phyloP scores from a whole-genome alignment of 1,140 invertebrate species.

The Riptortus pedestris region DNA sequence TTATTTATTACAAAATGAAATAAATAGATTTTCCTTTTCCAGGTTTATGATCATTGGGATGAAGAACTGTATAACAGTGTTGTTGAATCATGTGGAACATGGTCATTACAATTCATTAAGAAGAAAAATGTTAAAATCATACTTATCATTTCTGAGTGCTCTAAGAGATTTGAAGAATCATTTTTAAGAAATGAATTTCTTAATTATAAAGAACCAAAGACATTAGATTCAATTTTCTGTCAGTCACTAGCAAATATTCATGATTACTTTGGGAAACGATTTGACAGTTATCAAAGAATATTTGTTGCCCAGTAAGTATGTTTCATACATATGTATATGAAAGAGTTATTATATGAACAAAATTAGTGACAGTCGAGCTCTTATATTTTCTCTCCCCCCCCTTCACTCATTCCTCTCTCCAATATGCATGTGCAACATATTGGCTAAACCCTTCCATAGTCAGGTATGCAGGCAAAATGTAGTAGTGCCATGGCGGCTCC shows the following conservation, averaged over 20 bases:
- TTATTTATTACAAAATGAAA: too few species aligned
- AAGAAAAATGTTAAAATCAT: constrained; percentile 27
- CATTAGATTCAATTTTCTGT: constrained; percentile 11
- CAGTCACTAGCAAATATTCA: background rate
- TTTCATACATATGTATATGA: too few species aligned
- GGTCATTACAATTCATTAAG: constrained; percentile 24
- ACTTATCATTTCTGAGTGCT: constrained; percentile 25
- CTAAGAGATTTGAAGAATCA: constrained; percentile 24
- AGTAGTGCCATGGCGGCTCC: too few species aligned
- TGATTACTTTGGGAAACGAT: background rate
- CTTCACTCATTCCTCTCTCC: too few species aligned
- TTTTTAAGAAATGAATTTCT: constrained; percentile 20
- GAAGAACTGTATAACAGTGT: constrained; percentile 26
- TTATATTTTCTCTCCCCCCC: too few species aligned
- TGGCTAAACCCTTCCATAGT: too few species aligned
- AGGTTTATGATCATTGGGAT: constrained; percentile 33
- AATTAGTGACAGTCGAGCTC: too few species aligned
- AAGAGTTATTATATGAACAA: too few species aligned
- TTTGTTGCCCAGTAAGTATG: background rate
- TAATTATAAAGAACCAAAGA: constrained; percentile 15
- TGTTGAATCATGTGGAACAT: constrained; percentile 23
- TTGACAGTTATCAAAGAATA: background rate
- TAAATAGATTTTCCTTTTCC: constrained; percentile 23
- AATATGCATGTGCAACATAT: too few species aligned
- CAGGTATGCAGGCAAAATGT: too few species aligned